Conservation (phyloP, 2,113 vertebrate species). For the Osmerus mordax region DNA sequence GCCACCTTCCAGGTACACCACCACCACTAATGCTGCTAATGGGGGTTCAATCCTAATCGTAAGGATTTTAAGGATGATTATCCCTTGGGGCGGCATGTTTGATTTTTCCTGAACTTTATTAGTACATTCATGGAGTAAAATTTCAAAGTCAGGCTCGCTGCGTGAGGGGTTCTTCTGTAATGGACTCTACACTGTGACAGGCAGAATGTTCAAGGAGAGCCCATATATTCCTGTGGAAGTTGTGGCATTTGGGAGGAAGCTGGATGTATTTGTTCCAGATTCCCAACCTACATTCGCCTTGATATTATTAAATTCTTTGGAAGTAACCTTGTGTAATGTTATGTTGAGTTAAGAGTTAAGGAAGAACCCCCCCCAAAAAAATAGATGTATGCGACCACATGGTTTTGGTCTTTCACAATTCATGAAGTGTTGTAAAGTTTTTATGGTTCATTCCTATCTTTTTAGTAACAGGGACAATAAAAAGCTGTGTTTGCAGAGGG, state of each 20-base stretch:
- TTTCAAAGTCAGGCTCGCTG: too few relatives aligned
- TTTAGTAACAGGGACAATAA: constrained; percentile 53
- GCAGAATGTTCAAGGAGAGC: background rate
- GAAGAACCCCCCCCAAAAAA: background rate
- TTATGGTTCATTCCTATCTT: constrained; percentile 62
- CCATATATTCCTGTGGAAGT: background rate
- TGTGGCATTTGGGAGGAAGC: background rate
- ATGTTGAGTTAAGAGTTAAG: constrained; percentile 13
- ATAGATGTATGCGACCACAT: constrained; percentile 41
- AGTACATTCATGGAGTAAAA: too few relatives aligned
- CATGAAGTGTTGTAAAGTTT: constrained; percentile 46
- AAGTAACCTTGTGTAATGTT: constrained; percentile 11
- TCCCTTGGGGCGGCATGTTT: too few relatives aligned
- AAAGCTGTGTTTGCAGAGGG: constrained; percentile 30
- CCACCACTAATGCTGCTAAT: too few relatives aligned
- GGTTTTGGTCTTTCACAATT: constrained; percentile 49
- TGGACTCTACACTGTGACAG: too few relatives aligned
- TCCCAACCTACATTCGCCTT: constrained; percentile 4
- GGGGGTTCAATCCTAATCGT: too few relatives aligned
- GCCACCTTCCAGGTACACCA: constrained; percentile 88
- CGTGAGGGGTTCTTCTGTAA: too few relatives aligned
- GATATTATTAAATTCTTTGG: background rate
- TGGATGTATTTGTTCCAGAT: constrained; percentile 5
- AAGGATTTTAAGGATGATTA: too few relatives aligned
- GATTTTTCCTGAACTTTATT: too few relatives aligned